Evolutionary conservation across 2,888 invertebrate genomes (phyloP).

Genomic region (Ethmia dodecea): DNA sequence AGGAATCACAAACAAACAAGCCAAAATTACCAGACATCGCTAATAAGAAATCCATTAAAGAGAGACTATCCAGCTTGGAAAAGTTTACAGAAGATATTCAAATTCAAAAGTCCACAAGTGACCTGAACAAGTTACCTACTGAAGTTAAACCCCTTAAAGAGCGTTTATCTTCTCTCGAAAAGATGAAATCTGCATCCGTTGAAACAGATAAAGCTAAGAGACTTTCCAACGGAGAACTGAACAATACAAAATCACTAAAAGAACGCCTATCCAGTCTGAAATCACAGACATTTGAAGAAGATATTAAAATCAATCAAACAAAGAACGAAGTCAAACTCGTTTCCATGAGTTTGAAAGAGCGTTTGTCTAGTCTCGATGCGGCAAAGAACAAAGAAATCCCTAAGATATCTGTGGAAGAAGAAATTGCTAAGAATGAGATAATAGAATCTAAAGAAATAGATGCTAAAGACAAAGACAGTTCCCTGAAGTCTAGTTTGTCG

Average conservation of each 20-base stretch:
- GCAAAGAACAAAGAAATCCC: slow-evolving; percentile 69
- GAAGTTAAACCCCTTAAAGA: slow-evolving; percentile 82
- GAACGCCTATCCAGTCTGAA: slow-evolving; percentile 67
- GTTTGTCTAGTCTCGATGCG: slow-evolving; percentile 69
- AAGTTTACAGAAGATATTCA: slow-evolving; percentile 78
- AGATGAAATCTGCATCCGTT: slow-evolving; percentile 58
- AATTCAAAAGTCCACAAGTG: slow-evolving; percentile 62
- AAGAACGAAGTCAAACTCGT: slow-evolving; percentile 68
- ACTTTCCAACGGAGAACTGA: slow-evolving; percentile 64
- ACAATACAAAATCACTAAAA: slow-evolving; percentile 60
- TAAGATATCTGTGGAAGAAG: slow-evolving; percentile 60
- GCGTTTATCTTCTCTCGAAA: slow-evolving; percentile 80
- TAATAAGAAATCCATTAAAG: slow-evolving; percentile 83
- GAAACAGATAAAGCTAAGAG: slow-evolving; percentile 68
- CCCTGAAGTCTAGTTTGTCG: slow-evolving; percentile 54
- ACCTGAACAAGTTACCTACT: slow-evolving; percentile 70
- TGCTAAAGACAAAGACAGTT: slow-evolving; percentile 45
- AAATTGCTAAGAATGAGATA: slow-evolving; percentile 41
- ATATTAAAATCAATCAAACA: slow-evolving; percentile 41
- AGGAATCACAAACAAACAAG: slow-evolving; percentile 67
- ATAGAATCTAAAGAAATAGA: slow-evolving; percentile 28
- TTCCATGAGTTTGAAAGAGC: slow-evolving; percentile 74
- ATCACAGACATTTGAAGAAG: slow-evolving; percentile 66
- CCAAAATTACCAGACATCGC: slow-evolving; percentile 79
- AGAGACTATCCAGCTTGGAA: slow-evolving; percentile 83